Evolutionary conservation across 2,113 vertebrate genomes (phyloP).

Genomic region (Gymnogyps californianus): DNA sequence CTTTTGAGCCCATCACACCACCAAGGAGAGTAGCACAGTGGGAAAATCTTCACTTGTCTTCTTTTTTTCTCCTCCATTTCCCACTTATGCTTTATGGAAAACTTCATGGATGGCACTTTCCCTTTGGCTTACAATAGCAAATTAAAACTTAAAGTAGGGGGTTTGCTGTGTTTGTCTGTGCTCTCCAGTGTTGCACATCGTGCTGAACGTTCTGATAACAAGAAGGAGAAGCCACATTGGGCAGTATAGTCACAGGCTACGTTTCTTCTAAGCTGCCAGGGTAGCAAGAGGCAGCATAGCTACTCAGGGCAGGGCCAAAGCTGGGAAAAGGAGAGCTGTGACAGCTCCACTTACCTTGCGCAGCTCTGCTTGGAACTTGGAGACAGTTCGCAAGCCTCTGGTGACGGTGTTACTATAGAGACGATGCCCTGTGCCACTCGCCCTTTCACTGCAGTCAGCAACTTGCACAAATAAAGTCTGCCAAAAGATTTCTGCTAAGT

Average conservation of each 20-base stretch:
- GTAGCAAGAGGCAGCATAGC: neutral
- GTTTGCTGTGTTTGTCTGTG: neutral
- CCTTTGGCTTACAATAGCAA: neutral
- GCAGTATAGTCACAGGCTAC: neutral
- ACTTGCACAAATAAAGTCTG: neutral
- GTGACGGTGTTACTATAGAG: neutral
- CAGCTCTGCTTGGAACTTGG: neutral
- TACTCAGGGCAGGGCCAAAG: neutral
- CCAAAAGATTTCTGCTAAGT: neutral
- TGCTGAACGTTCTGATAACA: accelerated
- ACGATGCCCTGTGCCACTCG: neutral
- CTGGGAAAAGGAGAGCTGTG: neutral
- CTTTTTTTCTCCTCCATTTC: neutral
- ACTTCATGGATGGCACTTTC: neutral
- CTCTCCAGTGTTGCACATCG: neutral
- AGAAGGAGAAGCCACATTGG: neutral
- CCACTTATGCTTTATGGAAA: neutral
- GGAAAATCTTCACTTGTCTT: neutral
- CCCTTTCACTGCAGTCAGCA: neutral
- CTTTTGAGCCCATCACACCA: neutral
- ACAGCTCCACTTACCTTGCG: neutral
- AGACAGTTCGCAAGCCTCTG: neutral
- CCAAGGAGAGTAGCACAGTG: neutral
- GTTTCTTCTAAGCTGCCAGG: neutral
- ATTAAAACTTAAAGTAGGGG: neutral